phyloP scores from a whole-genome alignment of 2,113 vertebrate genomes.

The Melanocharis versteri region DNA sequence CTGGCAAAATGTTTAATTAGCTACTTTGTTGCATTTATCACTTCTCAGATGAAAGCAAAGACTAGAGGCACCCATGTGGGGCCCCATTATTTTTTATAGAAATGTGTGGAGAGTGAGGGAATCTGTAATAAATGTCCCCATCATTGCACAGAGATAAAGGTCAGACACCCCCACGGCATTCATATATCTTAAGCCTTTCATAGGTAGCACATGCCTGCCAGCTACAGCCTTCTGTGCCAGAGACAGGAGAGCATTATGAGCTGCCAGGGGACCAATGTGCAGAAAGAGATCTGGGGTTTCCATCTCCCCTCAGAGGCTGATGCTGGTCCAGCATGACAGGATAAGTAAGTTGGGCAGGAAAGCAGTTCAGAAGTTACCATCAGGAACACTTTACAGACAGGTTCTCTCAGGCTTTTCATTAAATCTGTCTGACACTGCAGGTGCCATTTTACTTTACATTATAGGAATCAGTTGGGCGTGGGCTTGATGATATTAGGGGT shows the following conservation, averaged over 20 bases:
- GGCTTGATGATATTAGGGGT: not conserved
- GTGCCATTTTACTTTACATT: not conserved
- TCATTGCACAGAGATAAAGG: slow-evolving; percentile 40
- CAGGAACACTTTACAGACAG: not conserved
- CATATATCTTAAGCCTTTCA: slow-evolving; percentile 2
- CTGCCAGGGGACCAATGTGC: not conserved
- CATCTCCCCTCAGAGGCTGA: not conserved
- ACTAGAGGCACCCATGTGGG: not conserved
- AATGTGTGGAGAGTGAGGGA: not conserved
- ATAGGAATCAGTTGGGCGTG: not conserved
- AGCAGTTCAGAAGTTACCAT: not conserved
- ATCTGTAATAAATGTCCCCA: slow-evolving; percentile 36
- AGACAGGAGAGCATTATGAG: not conserved
- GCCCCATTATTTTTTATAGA: slow-evolving; percentile 34
- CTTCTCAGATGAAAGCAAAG: not conserved
- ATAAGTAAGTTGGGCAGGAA: not conserved
- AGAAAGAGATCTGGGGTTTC: not conserved
- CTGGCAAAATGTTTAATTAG: slow-evolving; percentile 65
- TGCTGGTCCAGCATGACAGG: not conserved
- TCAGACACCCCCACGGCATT: not conserved
- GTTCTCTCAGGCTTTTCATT: not conserved
- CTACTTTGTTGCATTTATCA: slow-evolving; percentile 39
- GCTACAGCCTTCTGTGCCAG: not conserved
- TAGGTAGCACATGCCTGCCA: not conserved
- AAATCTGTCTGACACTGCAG: not conserved